Percentiles rank a stretch among this genome's conserved stretches.
Evolutionary conservation across 1,140 invertebrate genomes (phyloP).

Genomic region (Lineus longissimus): DNA sequence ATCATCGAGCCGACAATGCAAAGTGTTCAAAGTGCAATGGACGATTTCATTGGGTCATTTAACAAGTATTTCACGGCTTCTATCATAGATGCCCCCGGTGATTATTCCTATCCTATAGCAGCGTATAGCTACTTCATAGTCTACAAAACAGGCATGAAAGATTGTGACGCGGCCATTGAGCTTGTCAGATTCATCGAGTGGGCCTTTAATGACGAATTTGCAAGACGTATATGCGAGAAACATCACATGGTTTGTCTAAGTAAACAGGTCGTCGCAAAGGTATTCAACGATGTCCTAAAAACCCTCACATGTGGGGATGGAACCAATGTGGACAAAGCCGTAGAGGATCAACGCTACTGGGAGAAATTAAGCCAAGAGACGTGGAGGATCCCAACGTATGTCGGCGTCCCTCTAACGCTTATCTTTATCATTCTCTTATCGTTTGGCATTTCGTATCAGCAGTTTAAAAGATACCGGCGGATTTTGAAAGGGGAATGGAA

Average conservation of each 20-base stretch:
- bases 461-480: conserved; percentile 18
- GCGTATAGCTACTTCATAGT: conserved; percentile 38
- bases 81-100: conserved; percentile 19
- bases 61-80: conserved; percentile 15
- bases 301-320: conserved; percentile 25
- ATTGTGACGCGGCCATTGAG: conserved; percentile 33
- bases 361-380: conserved; percentile 20
- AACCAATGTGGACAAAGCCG: conserved; percentile 19
- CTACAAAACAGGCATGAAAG: conserved; percentile 21
- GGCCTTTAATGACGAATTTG: conserved; percentile 20
- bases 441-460: conserved; percentile 15
- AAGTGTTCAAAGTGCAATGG: conserved; percentile 28
- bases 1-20: conserved; percentile 12
- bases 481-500: conserved; percentile 32
- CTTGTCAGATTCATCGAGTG: conserved; percentile 37
- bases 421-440: conserved; percentile 11
- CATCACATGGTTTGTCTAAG: conserved; percentile 29
- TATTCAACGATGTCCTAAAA: conserved; percentile 21
- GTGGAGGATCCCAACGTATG: conserved; percentile 25
- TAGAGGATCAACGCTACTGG: conserved; percentile 18
- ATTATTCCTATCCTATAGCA: conserved; percentile 32
- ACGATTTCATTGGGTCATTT: conserved; percentile 12
- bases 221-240: conserved; percentile 11
- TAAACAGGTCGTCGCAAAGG: conserved; percentile 1
- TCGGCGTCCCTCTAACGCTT: conserved; percentile 17